A percentile compares a stretch with the other conserved stretches of the same genome.
Conservation (phyloP, 2,888 invertebrate genomes). For the Ptilodon capucinus region DNA sequence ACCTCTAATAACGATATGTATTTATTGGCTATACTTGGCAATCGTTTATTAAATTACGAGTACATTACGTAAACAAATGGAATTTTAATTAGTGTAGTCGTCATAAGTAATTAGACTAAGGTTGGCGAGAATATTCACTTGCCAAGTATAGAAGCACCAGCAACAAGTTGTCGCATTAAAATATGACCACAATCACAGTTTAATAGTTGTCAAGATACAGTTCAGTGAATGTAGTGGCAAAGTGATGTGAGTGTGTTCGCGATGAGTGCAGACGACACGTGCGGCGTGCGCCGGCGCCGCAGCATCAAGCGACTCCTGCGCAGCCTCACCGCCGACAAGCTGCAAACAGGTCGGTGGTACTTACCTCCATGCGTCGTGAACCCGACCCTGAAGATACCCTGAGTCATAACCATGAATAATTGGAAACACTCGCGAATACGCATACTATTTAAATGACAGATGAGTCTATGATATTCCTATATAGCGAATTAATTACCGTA, state of each 20-base stretch:
- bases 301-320: constrained; percentile 78
- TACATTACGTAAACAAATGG: too few species aligned
- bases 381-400: too few species aligned
- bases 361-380: background rate
- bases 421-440: too few species aligned
- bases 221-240: constrained; percentile 10
- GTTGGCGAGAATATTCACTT: background rate
- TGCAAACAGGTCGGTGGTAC: constrained; percentile 59
- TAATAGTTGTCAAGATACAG: background rate
- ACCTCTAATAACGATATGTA: too few species aligned
- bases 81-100: too few species aligned
- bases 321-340: constrained; percentile 74
- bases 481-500: too few species aligned
- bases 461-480: too few species aligned
- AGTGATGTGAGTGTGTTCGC: constrained; percentile 5
- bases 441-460: too few species aligned
- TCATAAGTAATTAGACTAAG: too few species aligned
- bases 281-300: constrained; percentile 71
- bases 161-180: background rate
- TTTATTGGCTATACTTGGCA: too few species aligned
- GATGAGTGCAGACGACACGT: constrained; percentile 65
- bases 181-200: constrained; percentile 1
- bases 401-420: too few species aligned
- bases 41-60: too few species aligned
- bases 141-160: background rate